phyloP scores from a whole-genome alignment of 2,888 invertebrate species.

The Drosophila yooni region DNA sequence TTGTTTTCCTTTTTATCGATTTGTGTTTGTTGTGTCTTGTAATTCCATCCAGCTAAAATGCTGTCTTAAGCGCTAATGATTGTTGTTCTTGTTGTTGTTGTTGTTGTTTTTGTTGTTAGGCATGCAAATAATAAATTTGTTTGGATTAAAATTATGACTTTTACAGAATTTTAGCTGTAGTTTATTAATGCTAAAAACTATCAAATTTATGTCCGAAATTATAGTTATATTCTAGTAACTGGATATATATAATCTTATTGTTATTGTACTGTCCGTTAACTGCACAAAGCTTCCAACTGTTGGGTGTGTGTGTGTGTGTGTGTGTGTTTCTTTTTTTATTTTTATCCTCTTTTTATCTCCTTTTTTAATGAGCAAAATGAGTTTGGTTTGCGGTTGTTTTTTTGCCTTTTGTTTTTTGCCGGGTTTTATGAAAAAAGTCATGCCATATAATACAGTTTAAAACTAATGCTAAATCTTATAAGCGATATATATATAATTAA shows the following conservation, averaged over 20 bases:
- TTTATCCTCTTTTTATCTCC: not conserved
- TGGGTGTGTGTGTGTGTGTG: conserved; percentile 13
- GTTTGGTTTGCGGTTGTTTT: not conserved
- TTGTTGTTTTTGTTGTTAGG: conserved; percentile 2
- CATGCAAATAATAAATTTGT: not conserved
- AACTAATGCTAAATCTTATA: conserved; percentile 45
- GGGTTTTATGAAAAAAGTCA: conserved; percentile 15
- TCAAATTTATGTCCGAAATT: not conserved
- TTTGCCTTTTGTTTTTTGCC: not conserved
- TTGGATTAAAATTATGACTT: conserved; percentile 37
- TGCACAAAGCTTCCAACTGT: conserved; percentile 36
- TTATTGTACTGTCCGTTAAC: conserved; percentile 59
- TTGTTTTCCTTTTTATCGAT: too few species aligned
- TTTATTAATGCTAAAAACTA: not conserved
- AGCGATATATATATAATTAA: conserved; percentile 28
- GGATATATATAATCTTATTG: conserved; percentile 15
- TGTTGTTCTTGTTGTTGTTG: conserved; percentile 50
- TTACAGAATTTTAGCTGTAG: conserved; percentile 3
- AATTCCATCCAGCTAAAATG: conserved; percentile 12
- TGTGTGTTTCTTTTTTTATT: not conserved
- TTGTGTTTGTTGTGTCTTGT: conserved; percentile 2
- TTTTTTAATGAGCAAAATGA: not conserved
- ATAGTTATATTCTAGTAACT: not conserved
- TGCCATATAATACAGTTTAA: conserved; percentile 50
- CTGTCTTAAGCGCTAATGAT: conserved; percentile 57